Evolutionary conservation across 2,797 vertebrate species (phyloP), one percentile per base, ranked within the genome.

Genomic region (Danio kyathit): DNA sequence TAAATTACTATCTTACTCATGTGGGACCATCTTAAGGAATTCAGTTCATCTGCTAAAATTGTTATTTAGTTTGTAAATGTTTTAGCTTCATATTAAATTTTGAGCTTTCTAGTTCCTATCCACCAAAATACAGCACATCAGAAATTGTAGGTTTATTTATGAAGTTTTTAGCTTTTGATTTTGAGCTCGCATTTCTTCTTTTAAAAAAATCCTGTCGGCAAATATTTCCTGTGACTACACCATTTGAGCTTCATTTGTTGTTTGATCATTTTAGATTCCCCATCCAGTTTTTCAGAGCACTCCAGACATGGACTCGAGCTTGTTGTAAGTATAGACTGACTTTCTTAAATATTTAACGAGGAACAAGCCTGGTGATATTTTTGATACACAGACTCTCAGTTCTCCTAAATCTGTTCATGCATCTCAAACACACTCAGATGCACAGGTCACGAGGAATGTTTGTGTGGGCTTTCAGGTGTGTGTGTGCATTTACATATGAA

Each of bases 301-400:
- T 60, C 40, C 63, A 67, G 56, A 57, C 17, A 43, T 74, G 13
- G n/a, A 82, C 76, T 76, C 69, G 48, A 52, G 29, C 29, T 29
- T 11, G 19, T 51, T 5, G 21, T 52, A 69, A 51, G 29, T 65
- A 64, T 51, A 59, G 74, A 54, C 5, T 48, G 41, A 48, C 17
- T 40, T 19, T 40, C 57, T 80, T 82, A 14, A 81, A 85, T 79
- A 74, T 83, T 87, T 83, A 49, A 77, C 49, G 73, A 74, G 64
- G 43, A 77, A 78, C 7, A 38, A 57, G 64, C 4, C 69, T 46
- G 73, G 65, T 44, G 61, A 75, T 84, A 77, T 82, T 82, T 85
- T 85, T 73, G 67, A 56, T 41, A 51, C 82, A 79, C 19, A 10
- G 9, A 66, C 80, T 73, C 61, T 70, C 29, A 64, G 67, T 69